Conservation (phyloP, 2,888 invertebrate species). For the Stenchaetothrips biformis region DNA sequence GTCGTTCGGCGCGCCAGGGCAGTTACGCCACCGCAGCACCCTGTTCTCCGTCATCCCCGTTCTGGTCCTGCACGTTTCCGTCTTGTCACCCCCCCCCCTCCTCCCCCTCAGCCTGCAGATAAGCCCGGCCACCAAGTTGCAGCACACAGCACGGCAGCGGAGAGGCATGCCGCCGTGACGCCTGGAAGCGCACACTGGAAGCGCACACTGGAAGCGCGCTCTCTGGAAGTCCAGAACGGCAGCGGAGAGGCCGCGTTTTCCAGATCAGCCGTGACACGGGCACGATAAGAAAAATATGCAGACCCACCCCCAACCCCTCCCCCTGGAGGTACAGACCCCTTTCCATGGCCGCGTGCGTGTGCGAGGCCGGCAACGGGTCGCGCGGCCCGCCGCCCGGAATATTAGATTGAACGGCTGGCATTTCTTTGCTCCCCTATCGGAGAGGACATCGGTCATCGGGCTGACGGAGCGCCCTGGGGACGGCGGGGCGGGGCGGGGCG, state of each 20-base stretch:
- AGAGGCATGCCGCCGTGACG: not conserved
- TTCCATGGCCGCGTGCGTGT: not conserved
- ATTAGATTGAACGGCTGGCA: slow-evolving; percentile 21
- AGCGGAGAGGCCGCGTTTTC: no score
- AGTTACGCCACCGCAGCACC: no score
- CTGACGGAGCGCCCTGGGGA: not conserved
- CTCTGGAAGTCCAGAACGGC: no score
- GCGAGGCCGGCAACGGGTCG: not conserved
- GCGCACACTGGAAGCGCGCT: no score
- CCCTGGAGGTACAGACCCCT: not conserved
- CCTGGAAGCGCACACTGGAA: no score
- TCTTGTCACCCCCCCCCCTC: not conserved
- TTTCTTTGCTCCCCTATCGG: slow-evolving; percentile 19
- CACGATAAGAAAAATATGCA: not conserved
- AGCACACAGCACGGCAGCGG: not conserved
- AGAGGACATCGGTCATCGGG: slow-evolving; percentile 19
- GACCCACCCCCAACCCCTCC: not conserved
- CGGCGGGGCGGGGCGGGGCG: not conserved
- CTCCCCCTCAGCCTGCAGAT: not conserved
- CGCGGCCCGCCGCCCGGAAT: not conserved
- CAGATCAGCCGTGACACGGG: no score
- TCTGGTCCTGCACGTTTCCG: no score
- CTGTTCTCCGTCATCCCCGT: no score
- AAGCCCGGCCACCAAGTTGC: slow-evolving; percentile 4
- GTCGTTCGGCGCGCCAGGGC: no score